phyloP scores from a whole-genome alignment of 2,888 invertebrate species.

The Oligia strigilis region DNA sequence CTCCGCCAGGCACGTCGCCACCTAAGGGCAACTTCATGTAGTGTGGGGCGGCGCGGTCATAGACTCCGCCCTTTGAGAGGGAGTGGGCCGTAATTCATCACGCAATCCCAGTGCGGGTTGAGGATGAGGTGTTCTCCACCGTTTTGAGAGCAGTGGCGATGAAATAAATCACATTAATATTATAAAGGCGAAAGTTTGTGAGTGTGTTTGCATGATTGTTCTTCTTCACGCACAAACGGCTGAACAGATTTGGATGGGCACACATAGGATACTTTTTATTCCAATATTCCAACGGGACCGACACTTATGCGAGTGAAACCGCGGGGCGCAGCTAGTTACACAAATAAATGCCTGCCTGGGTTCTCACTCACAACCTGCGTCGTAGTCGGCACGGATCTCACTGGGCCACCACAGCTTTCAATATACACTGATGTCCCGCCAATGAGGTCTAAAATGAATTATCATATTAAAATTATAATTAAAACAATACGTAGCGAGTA shows the following conservation, averaged over 20 bases:
- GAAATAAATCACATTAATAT: background rate
- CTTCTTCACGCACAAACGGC: too few relatives aligned
- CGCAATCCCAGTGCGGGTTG: background rate
- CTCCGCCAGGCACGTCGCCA: constrained; percentile 97
- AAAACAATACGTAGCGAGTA: background rate
- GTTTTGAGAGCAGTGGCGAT: background rate
- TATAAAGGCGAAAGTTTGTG: too few relatives aligned
- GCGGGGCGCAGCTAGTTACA: background rate
- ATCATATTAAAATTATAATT: background rate
- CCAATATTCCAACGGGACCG: too few relatives aligned
- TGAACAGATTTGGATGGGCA: too few relatives aligned
- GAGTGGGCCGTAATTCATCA: background rate
- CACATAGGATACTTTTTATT: too few relatives aligned
- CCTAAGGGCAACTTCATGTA: constrained; percentile 34
- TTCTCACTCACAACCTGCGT: too few relatives aligned
- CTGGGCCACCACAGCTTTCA: background rate
- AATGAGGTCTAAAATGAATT: background rate
- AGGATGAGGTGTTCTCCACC: background rate
- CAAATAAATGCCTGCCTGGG: background rate
- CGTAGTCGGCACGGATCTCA: background rate
- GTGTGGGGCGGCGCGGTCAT: too few relatives aligned
- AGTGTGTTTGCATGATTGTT: too few relatives aligned
- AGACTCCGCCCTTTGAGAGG: too few relatives aligned
- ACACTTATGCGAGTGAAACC: too few relatives aligned
- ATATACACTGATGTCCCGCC: background rate